Base-by-base conservation (phyloP, 2,888 invertebrate species). In the Punctoribates punctum region DNA sequence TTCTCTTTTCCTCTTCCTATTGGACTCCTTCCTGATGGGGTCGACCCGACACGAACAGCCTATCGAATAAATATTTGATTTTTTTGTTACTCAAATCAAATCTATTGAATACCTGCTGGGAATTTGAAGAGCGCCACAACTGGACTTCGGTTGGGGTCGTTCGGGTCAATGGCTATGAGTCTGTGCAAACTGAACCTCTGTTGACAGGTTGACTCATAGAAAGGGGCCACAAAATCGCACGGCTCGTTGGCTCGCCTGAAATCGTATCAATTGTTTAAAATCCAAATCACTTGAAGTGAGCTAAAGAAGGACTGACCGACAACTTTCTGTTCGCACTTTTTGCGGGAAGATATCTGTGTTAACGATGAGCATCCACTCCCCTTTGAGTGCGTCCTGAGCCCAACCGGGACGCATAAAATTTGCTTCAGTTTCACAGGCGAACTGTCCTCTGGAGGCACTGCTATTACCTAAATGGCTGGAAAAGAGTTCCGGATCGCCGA, bases 291-390 rank as follows among this genome's bases (percentile, higher is more conserved):
- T 23, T 5, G 20, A 9, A 8, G 23, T 57, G 25, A 25, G 23
- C 23, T 34, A 17, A 60, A 34, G 11, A 5, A 62, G 6, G 54
- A 88, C 89, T 88, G 84, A 91, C 91, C 83, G 78, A 86, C 93
- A 93, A 78, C 87, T 86, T 83, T 93, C 92, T 0, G 91, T 87
- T 65, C 88, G 86, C 65, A 92, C 88, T 23, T 89, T 90, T 83
- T 93, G 93, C 17, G 88, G 85, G 70, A 88, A 88, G 0, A 87
- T 83, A 0, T 87, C 87, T 25, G 88, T 87, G 82, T 93, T 91
- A 1, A 92, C 85, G 27, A 93, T 88, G 74, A 86, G 87, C 80
- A 88, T 86, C 90, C 90, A 91, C 78, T 88, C 85, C 15, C 87
- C 87, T 27, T 78, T 79, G n/a, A 88, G 85, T n/a, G 76, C 80